phyloP scores from a whole-genome alignment of 2,888 invertebrate genomes.

The Cataglyphis cursor region DNA sequence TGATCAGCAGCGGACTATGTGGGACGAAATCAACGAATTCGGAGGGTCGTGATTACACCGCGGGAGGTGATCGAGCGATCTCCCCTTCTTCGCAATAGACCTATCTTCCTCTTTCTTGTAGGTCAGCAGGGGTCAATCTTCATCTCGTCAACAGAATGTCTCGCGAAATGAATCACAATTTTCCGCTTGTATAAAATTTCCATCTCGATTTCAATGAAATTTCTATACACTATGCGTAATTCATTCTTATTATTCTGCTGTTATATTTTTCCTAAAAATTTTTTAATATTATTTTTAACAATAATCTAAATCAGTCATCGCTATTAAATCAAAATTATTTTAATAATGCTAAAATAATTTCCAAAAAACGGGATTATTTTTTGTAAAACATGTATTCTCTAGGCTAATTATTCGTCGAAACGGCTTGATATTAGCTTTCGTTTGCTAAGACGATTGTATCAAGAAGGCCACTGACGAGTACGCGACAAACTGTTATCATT shows the following conservation, averaged over 20 bases:
- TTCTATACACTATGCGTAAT: neutral
- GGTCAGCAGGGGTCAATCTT: conserved; percentile 20
- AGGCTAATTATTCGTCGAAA: neutral
- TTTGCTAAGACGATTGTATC: neutral
- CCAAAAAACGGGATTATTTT: neutral
- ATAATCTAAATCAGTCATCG: neutral
- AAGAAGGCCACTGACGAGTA: conserved; percentile 35
- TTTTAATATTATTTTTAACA: neutral
- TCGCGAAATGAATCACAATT: conserved; percentile 8
- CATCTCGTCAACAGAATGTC: neutral
- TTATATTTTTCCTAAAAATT: neutral
- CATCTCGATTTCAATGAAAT: neutral
- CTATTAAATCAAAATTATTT: neutral
- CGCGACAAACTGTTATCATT: conserved; percentile 67
- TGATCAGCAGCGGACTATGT: conserved; percentile 11
- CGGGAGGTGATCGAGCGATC: conserved; percentile 58
- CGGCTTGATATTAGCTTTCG: neutral
- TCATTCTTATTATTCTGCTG: neutral
- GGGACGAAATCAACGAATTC: conserved; percentile 45
- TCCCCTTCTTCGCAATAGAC: conserved; percentile 26
- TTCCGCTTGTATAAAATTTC: neutral
- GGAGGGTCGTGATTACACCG: conserved; percentile 56
- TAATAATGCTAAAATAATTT: neutral
- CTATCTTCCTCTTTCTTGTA: conserved; percentile 2
- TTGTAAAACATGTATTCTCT: neutral